Conservation (phyloP, 2,113 vertebrate species). For the Platysteira castanea region DNA sequence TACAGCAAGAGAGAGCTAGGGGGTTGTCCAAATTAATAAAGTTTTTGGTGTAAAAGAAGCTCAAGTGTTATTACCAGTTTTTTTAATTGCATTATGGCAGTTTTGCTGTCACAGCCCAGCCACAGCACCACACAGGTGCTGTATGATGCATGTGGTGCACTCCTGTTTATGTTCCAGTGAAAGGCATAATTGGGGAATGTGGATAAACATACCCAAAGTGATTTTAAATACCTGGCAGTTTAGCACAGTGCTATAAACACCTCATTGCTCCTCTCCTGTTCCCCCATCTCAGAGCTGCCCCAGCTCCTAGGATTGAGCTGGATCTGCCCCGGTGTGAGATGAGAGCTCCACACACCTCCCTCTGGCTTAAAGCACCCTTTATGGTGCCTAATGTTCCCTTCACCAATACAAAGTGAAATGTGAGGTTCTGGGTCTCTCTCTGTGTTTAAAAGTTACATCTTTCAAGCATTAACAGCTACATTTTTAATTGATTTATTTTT, state of each 20-base stretch:
- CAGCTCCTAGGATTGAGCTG: not conserved
- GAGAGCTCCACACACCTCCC: not conserved
- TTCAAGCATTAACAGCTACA: rapidly evolving
- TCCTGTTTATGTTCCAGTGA: not conserved
- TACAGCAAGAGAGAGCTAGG: not conserved
- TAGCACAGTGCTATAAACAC: not conserved
- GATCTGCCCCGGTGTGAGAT: not conserved
- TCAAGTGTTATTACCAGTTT: not conserved
- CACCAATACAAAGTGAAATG: not conserved
- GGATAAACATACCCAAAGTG: not conserved
- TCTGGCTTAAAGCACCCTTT: not conserved
- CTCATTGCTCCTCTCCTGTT: not conserved
- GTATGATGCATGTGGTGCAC: rapidly evolving
- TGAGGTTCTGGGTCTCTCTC: not conserved
- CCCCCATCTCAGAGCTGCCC: not conserved
- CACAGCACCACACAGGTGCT: not conserved
- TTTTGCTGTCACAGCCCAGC: not conserved
- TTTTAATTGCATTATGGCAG: not conserved
- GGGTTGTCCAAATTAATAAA: not conserved
- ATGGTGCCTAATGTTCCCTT: not conserved
- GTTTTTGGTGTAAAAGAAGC: not conserved
- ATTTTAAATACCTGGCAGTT: not conserved
- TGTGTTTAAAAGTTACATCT: not conserved
- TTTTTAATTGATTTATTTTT: not conserved
- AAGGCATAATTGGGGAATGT: not conserved